Evolutionary conservation across 2,113 vertebrate species (phyloP), one percentile per base, ranked within the genome.

Genomic region (Sander lucioperca): DNA sequence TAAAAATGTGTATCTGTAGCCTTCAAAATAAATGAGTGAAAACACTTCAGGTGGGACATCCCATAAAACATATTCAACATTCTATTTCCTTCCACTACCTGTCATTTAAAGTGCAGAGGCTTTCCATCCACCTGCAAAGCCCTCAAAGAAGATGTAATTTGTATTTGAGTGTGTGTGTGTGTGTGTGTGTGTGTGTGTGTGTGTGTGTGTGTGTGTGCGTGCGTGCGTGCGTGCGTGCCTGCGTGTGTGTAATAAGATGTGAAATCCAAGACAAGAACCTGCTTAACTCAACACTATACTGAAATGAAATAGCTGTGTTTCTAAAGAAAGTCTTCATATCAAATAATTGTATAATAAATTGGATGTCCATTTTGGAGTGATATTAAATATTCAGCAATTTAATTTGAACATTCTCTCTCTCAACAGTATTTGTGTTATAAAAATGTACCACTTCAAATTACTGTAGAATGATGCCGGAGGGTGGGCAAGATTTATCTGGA

Each of bases 401-500:
- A 78, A 87, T 85, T 85, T 73, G 48, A 88, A 72, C 30, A 80
- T 73, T 77, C 62, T 69, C 51, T 69, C 48, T 71, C n/a, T 75
- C 43, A 23, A 48, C 11, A 14, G 12, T 48, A 11, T 69, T 74
- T 68, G 78, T 57, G 25, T 27, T 5, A 70, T 63, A 78, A 75
- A 84, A 82, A 87, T 78, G 74, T 83, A 77, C 77, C 79, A 79
- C 58, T 89, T 86, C 72, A 91, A 93, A 74, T 93, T 88, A 87
- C 89, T 83, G 77, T 80, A 73, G 80, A 81, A 65, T 73, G 69
- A 85, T 89, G 90, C 90, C 87, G 14, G 36, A 57, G 86, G 89
- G 86, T 64, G 85, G 88, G 53, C 11, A 36, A 85, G 85, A 94
- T 93, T 93, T 95, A 95, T 95, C 92, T 82, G 87, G 33, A 86